Conservation (phyloP, 2,888 invertebrate genomes). For the Platynereis dumerilii region DNA sequence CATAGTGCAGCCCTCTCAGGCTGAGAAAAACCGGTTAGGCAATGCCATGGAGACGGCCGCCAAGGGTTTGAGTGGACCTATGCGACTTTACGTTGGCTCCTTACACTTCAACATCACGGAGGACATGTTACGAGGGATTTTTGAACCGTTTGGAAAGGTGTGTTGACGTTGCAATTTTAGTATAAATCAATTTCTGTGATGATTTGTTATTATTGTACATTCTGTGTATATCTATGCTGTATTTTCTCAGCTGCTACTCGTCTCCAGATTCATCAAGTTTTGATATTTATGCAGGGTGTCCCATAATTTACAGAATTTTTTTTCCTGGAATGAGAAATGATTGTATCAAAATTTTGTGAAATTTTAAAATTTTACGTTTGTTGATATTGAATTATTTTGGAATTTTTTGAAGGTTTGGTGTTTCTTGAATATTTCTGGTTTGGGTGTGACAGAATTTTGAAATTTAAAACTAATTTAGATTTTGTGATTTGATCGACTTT, state of each 20-base stretch:
- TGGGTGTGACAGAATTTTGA: too few species aligned
- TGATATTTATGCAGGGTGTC: slow-evolving; percentile 2
- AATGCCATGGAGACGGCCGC: slow-evolving; percentile 47
- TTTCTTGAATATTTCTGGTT: too few species aligned
- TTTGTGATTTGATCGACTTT: too few species aligned
- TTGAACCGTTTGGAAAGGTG: slow-evolving; percentile 95
- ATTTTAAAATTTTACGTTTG: too few species aligned
- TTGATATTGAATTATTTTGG: too few species aligned
- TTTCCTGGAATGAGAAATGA: too few species aligned
- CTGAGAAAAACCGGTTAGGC: slow-evolving; percentile 71
- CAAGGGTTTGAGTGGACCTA: slow-evolving; percentile 77
- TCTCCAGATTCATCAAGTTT: neutral
- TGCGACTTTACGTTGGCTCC: slow-evolving; percentile 96
- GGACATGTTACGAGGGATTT: slow-evolving; percentile 97
- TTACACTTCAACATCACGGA: slow-evolving; percentile 98
- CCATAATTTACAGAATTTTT: too few species aligned
- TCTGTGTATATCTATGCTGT: neutral
- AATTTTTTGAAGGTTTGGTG: too few species aligned
- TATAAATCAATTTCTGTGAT: neutral
- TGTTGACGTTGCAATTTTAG: neutral
- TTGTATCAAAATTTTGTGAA: too few species aligned
- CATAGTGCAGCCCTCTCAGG: slow-evolving; percentile 97
- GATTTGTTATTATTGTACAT: neutral
- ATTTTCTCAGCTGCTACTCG: neutral
- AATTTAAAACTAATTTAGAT: too few species aligned